phyloP scores from a whole-genome alignment of 2,113 vertebrate species.

The Blennius ocellaris region DNA sequence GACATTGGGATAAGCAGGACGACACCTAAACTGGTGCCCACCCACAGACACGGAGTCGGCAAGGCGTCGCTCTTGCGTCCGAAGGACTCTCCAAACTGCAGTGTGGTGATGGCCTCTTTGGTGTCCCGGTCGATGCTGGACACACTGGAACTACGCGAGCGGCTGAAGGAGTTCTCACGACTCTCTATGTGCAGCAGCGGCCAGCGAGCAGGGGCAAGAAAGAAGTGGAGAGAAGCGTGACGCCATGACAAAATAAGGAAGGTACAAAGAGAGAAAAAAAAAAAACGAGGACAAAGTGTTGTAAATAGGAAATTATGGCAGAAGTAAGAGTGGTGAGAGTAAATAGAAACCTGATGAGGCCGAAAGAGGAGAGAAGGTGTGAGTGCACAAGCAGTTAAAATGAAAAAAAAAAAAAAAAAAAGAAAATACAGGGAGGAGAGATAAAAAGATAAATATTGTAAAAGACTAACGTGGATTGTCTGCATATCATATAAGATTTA shows the following conservation, averaged over 20 bases:
- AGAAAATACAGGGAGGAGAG: not conserved
- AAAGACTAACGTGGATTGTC: constrained; percentile 9
- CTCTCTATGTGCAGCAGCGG: constrained; percentile 83
- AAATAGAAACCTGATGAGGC: constrained; percentile 1
- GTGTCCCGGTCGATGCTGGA: constrained; percentile 98
- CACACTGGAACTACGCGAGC: constrained; percentile 96
- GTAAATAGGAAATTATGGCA: not conserved
- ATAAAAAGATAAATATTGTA: constrained; percentile 3
- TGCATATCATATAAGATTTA: constrained; percentile 5
- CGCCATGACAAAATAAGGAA: not conserved
- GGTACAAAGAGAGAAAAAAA: constrained; percentile 15
- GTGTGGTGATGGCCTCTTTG: constrained; percentile 93
- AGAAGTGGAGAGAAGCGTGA: constrained; percentile 15
- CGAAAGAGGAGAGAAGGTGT: constrained; percentile 6
- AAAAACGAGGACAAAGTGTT: constrained; percentile 13
- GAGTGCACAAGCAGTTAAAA: constrained; percentile 19
- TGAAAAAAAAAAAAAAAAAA: constrained; percentile 12
- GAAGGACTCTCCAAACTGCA: constrained; percentile 95
- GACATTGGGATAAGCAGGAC: constrained; percentile 92
- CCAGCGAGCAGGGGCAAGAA: not conserved
- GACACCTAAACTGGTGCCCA: constrained; percentile 95
- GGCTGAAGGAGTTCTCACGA: constrained; percentile 95
- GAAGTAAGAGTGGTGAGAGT: not conserved
- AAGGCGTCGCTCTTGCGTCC: constrained; percentile 88
- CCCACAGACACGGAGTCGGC: constrained; percentile 93